Conservation (phyloP, 2,888 invertebrate species). For the Cinara cedri region DNA sequence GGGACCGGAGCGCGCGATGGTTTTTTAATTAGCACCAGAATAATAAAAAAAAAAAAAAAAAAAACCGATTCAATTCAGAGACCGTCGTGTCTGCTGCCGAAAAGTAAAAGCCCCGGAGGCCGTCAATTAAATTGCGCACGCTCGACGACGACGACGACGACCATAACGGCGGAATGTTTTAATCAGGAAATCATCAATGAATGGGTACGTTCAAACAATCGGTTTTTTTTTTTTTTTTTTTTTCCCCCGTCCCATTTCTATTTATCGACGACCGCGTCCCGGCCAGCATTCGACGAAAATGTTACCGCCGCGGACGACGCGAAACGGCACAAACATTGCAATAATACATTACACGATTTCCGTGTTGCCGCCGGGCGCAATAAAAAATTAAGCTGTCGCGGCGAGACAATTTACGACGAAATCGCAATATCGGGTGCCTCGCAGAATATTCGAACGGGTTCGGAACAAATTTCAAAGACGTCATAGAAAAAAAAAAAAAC, state of each 20-base stretch:
- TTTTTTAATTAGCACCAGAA: constrained; percentile 37
- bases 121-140: constrained; percentile 42
- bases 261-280: background rate
- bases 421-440: too few relatives aligned
- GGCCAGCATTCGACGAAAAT: too few relatives aligned
- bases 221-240: background rate
- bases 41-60: background rate
- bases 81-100: constrained; percentile 24
- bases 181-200: constrained; percentile 54
- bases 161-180: constrained; percentile 26
- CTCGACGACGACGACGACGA: background rate
- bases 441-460: too few relatives aligned
- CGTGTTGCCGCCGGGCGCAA: too few relatives aligned
- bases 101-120: constrained; percentile 46
- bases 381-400: too few relatives aligned
- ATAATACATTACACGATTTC: too few relatives aligned
- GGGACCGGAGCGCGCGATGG: background rate
- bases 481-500: too few relatives aligned
- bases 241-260: too few relatives aligned
- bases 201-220: background rate
- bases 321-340: too few relatives aligned
- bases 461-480: too few relatives aligned
- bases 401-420: too few relatives aligned
- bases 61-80: constrained; percentile 48
- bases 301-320: too few relatives aligned